phyloP scores from a whole-genome alignment of 2,888 invertebrate genomes.

The Phrixothrix hirtus region DNA sequence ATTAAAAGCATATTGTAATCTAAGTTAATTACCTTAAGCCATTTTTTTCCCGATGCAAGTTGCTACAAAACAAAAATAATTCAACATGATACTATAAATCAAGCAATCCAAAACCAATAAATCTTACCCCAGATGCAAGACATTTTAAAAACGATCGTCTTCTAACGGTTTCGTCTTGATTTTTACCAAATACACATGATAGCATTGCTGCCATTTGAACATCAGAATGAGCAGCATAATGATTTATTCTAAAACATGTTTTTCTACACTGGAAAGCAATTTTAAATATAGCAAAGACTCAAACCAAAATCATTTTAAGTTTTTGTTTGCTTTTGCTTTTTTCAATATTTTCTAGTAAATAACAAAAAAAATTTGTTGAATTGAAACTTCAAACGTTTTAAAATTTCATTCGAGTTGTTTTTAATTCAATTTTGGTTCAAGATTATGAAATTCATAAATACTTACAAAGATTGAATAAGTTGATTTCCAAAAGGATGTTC shows the following conservation, averaged over 20 bases:
- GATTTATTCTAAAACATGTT: constrained; percentile 71
- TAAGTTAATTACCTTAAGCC: constrained; percentile 62
- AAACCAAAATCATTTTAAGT: too few species aligned
- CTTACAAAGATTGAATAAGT: constrained; percentile 84
- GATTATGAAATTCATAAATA: constrained; percentile 29
- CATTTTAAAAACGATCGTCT: constrained; percentile 37
- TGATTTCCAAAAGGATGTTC: constrained; percentile 86
- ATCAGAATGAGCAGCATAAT: constrained; percentile 80
- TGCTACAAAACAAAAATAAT: constrained; percentile 61
- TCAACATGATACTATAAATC: constrained; percentile 21
- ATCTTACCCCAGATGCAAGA: constrained; percentile 44
- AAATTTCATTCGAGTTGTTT: too few species aligned
- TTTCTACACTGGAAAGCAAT: too few species aligned
- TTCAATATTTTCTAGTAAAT: too few species aligned
- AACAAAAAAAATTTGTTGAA: too few species aligned
- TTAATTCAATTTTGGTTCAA: neutral
- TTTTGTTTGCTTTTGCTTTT: too few species aligned
- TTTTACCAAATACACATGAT: constrained; percentile 81
- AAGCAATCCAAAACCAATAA: constrained; percentile 7
- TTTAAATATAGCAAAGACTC: too few species aligned
- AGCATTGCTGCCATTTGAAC: constrained; percentile 94
- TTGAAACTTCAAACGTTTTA: too few species aligned
- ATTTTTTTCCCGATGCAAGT: constrained; percentile 65
- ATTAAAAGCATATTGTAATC: constrained; percentile 19
- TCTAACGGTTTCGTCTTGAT: constrained; percentile 40